phyloP scores from a whole-genome alignment of 2,888 invertebrate genomes.

The Frankliniella intonsa region DNA sequence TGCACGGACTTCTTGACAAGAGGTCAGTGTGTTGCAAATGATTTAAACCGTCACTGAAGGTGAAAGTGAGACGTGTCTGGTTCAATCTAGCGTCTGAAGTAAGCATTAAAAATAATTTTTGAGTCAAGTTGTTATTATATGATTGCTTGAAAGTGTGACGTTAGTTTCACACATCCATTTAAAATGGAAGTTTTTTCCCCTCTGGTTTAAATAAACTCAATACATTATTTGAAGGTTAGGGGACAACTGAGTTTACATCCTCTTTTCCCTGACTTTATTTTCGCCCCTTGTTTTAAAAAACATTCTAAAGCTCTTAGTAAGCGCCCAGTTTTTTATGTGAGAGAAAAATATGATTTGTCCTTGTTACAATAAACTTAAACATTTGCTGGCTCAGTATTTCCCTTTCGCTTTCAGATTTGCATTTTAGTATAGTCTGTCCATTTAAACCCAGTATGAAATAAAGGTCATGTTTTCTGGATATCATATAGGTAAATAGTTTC shows the following conservation, averaged over 20 bases:
- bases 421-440: no score
- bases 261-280: not conserved
- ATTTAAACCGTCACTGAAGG: not conserved
- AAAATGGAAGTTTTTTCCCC: not conserved
- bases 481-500: not conserved
- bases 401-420: no score
- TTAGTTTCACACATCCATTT: not conserved
- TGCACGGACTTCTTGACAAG: slow-evolving; percentile 23
- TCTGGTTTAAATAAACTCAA: not conserved
- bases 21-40: not conserved
- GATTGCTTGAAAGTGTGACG: not conserved
- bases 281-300: not conserved
- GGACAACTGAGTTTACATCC: no score
- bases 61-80: slow-evolving; percentile 18
- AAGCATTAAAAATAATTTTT: not conserved
- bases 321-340: no score
- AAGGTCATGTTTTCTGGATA: slow-evolving; percentile 6
- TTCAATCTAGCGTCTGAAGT: not conserved
- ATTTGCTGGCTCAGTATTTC: no score
- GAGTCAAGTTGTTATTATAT: not conserved
- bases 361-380: no score
- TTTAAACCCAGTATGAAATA: not conserved
- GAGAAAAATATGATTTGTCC: no score
- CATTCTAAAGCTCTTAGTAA: no score
- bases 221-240: not conserved